Evolutionary conservation across 2,797 vertebrate genomes (phyloP).

Genomic region (Psittacula echo): DNA sequence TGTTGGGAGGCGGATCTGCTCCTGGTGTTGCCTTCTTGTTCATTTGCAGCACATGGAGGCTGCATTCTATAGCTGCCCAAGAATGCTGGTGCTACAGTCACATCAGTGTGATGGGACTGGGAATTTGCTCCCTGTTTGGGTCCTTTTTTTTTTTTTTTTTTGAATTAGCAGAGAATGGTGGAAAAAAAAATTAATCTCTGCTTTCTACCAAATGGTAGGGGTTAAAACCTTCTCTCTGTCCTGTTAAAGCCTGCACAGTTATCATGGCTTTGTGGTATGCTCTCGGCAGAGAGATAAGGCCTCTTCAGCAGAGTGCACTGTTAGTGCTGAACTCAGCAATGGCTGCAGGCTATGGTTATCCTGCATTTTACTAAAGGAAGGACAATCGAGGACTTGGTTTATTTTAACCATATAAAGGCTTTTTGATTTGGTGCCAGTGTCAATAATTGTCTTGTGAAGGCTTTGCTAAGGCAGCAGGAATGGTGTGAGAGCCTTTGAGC

Average conservation of each 20-base stretch:
- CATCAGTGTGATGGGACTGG: accelerated
- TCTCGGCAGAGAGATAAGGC: not conserved
- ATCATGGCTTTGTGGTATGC: not conserved
- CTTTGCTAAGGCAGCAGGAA: constrained; percentile 51
- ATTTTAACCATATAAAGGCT: constrained; percentile 60
- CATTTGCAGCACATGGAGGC: accelerated
- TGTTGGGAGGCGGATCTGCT: not conserved
- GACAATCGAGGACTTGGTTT: not conserved
- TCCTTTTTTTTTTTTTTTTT: not conserved
- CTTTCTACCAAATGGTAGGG: not conserved
- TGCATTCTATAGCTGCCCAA: not conserved
- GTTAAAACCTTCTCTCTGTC: not conserved
- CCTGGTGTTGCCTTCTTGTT: accelerated
- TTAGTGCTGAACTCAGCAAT: not conserved
- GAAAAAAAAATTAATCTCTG: not conserved
- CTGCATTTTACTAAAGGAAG: constrained; percentile 6
- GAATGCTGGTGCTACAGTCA: not conserved
- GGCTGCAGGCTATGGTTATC: constrained; percentile 14
- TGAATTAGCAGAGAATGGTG: not conserved
- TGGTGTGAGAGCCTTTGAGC: constrained; percentile 37
- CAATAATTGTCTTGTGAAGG: constrained; percentile 58
- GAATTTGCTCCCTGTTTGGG: not conserved
- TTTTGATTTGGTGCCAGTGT: constrained; percentile 47
- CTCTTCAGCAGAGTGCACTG: not conserved
- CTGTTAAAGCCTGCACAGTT: not conserved